phyloP scores from a whole-genome alignment of 1,140 invertebrate genomes.

The Aplysia californica region DNA sequence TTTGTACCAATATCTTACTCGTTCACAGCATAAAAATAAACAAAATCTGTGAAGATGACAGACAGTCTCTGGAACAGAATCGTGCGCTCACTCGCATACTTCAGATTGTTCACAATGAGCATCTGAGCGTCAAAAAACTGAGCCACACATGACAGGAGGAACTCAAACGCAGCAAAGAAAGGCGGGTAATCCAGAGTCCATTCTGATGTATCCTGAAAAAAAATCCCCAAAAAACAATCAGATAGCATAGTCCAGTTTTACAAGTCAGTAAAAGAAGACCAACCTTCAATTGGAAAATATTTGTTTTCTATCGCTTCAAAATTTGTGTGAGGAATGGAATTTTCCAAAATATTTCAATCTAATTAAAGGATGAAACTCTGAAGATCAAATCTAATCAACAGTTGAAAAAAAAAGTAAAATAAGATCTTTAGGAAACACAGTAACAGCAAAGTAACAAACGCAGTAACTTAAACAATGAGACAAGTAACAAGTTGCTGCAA shows the following conservation, averaged over 20 bases:
- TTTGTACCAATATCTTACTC: too few relatives aligned
- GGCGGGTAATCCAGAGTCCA: conserved; percentile 99
- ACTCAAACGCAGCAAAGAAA: conserved; percentile 98
- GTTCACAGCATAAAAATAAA: conserved; percentile 83
- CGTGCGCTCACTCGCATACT: conserved; percentile 85
- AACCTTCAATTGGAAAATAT: not conserved
- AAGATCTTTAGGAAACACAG: too few relatives aligned
- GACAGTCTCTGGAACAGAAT: conserved; percentile 91
- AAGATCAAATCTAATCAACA: not conserved
- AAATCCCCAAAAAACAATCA: not conserved
- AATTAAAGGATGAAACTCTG: not conserved
- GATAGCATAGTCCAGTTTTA: not conserved
- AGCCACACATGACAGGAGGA: conserved; percentile 82
- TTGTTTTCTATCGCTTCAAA: too few relatives aligned
- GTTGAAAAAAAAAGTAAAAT: too few relatives aligned
- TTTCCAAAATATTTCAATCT: not conserved
- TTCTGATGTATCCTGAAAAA: conserved; percentile 82
- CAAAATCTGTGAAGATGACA: conserved; percentile 88
- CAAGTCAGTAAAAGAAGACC: not conserved
- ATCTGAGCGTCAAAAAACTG: conserved; percentile 88
- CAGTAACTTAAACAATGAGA: too few relatives aligned
- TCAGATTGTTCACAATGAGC: conserved; percentile 84
- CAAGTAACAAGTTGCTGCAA: too few relatives aligned
- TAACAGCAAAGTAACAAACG: too few relatives aligned
- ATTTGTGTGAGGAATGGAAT: not conserved